Evolutionary conservation across 1,140 invertebrate species (phyloP).

Genomic region (Ruditapes philippinarum): DNA sequence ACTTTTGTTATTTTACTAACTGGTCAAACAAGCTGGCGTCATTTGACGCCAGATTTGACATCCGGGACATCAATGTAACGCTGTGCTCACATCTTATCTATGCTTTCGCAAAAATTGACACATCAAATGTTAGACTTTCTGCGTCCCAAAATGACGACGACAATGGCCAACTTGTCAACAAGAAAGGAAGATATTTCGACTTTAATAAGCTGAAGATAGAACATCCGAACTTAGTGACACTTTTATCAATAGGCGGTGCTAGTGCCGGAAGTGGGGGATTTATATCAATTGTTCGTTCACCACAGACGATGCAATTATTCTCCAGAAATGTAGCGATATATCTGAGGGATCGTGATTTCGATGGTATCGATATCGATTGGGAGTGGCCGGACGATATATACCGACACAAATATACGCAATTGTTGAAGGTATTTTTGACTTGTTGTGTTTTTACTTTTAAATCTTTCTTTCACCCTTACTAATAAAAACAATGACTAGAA

Average conservation of each 20-base stretch:
- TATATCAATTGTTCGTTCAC: constrained; percentile 71
- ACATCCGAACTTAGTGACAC: constrained; percentile 90
- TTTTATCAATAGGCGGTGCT: constrained; percentile 72
- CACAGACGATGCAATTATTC: constrained; percentile 71
- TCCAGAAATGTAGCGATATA: constrained; percentile 91
- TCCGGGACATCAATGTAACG: constrained; percentile 94
- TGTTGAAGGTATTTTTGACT: constrained; percentile 64
- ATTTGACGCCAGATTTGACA: constrained; percentile 92
- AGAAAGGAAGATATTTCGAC: constrained; percentile 59
- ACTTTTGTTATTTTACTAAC: constrained; percentile 95
- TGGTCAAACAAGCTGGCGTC: constrained; percentile 96
- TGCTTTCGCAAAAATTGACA: constrained; percentile 93
- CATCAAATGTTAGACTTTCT: constrained; percentile 58
- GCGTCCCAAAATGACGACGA: constrained; percentile 74
- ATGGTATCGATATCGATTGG: constrained; percentile 98
- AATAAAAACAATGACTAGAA: no score
- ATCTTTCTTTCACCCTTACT: no score
- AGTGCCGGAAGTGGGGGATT: constrained; percentile 69
- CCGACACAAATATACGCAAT: constrained; percentile 57
- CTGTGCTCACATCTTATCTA: constrained; percentile 98
- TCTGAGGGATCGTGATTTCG: constrained; percentile 96
- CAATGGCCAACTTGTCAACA: constrained; percentile 38
- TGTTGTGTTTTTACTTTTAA: no score
- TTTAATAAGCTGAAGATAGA: constrained; percentile 93
- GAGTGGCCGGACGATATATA: constrained; percentile 92